Conservation (phyloP, 2,888 invertebrate genomes). For the Loripinus fragilis region DNA sequence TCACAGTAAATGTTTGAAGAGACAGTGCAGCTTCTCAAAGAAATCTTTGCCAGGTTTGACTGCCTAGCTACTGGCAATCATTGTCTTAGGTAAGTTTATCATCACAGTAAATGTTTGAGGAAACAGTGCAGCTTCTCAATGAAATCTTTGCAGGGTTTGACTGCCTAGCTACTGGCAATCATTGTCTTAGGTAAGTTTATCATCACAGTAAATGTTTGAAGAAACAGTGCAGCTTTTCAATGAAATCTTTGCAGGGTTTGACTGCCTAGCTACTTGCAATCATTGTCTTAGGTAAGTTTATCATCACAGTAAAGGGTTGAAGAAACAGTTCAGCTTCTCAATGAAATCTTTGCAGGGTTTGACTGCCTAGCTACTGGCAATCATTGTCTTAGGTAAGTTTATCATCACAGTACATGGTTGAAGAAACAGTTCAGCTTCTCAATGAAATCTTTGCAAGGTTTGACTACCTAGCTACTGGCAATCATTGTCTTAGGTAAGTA, state of each 20-base stretch:
- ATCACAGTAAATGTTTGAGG: too few relatives aligned
- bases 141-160: constrained; percentile 82
- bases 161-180: too few relatives aligned
- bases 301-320: constrained; percentile 91
- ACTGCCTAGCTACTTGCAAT: constrained; percentile 95
- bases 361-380: constrained; percentile 96
- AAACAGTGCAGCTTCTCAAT: too few relatives aligned
- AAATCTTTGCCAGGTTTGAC: constrained; percentile 97
- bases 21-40: constrained; percentile 97
- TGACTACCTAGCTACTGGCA: constrained; percentile 93
- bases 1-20: constrained; percentile 92
- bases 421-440: constrained; percentile 96
- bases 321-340: constrained; percentile 97
- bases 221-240: constrained; percentile 97
- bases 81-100: constrained; percentile 97
- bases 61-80: constrained; percentile 94
- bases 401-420: constrained; percentile 86
- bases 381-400: constrained; percentile 89
- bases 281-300: constrained; percentile 91
- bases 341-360: constrained; percentile 97
- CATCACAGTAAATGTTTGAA: constrained; percentile 90
- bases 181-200: too few relatives aligned
- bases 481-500: constrained; percentile 98
- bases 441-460: constrained; percentile 98
- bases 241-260: constrained; percentile 97